These are phyloP conservation scores for Mus spicilegus DNA, from an alignment of 2,113 vertebrate genomes.

Conservation along the genomic window DNA sequence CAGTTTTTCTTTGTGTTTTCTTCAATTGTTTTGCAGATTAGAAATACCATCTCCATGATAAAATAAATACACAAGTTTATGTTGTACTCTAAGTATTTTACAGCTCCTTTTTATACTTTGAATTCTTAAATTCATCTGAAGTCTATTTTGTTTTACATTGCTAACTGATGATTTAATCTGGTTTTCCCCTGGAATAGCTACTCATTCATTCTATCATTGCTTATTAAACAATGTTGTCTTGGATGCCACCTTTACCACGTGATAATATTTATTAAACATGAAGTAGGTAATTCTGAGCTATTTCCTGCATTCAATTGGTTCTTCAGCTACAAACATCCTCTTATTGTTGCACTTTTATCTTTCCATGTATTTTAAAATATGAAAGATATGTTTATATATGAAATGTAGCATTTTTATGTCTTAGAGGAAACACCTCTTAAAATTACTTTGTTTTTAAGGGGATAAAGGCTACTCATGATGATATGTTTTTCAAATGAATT, in stretches of 20 bases:
- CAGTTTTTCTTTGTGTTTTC: conserved; percentile 53
- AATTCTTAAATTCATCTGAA: conserved; percentile 53
- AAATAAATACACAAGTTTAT: conserved; percentile 21
- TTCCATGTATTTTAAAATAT: conserved; percentile 47
- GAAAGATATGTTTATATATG: conserved; percentile 17
- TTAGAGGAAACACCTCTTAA: conserved; percentile 38
- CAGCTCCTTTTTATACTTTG: conserved; percentile 18
- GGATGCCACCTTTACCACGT: neutral
- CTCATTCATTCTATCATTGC: neutral
- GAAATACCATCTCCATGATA: conserved; percentile 50
- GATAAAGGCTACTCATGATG: neutral
- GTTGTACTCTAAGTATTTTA: conserved; percentile 60
- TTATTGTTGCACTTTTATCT: conserved; percentile 60
- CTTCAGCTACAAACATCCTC: conserved; percentile 50
- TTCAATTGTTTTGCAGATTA: conserved; percentile 45
- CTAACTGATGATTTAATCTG: conserved; percentile 8
- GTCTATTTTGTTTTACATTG: conserved; percentile 9
- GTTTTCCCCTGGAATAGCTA: neutral
- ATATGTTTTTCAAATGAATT: conserved; percentile 62
- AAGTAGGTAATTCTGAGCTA: conserved; percentile 7
- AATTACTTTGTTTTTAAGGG: conserved; percentile 34
- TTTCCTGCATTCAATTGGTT: conserved; percentile 51
- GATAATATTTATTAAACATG: neutral
- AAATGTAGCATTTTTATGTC: conserved; percentile 63
- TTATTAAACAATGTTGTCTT: conserved; percentile 35